Conservation (phyloP, 2,797 vertebrate genomes). For the Chrysocyon brachyurus region DNA sequence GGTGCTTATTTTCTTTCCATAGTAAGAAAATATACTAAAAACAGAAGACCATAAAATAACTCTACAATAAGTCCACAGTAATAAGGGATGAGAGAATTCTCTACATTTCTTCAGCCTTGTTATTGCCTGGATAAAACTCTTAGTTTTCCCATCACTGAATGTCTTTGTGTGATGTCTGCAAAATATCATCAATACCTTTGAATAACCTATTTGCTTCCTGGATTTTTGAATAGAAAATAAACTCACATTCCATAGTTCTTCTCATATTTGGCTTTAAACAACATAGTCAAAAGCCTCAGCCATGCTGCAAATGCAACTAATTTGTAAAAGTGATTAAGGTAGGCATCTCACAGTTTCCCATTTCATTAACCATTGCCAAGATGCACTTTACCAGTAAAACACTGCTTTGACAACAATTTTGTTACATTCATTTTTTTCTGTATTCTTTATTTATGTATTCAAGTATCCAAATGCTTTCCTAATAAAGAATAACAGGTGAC, state of each 20-base stretch:
- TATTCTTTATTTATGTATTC: neutral
- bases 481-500: fast-evolving
- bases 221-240: neutral
- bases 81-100: neutral
- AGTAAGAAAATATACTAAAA: neutral
- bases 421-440: neutral
- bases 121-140: neutral
- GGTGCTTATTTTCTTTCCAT: neutral
- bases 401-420: neutral
- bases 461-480: neutral
- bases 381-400: neutral
- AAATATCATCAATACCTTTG: neutral
- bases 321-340: conserved; percentile 14
- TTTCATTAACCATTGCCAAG: neutral
- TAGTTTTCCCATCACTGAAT: neutral
- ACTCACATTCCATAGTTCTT: neutral
- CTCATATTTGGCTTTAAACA: conserved; percentile 47
- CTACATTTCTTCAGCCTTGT: neutral
- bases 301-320: neutral
- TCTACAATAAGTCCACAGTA: neutral
- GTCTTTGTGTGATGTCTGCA: neutral
- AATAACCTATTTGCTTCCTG: neutral
- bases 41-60: neutral
- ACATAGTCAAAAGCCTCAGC: neutral
- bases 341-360: conserved; percentile 3